A percentile compares a stretch with the other conserved stretches of the same genome.
Evolutionary conservation across 2,113 vertebrate species (phyloP).

Genomic region (Leucopsar rothschildi): DNA sequence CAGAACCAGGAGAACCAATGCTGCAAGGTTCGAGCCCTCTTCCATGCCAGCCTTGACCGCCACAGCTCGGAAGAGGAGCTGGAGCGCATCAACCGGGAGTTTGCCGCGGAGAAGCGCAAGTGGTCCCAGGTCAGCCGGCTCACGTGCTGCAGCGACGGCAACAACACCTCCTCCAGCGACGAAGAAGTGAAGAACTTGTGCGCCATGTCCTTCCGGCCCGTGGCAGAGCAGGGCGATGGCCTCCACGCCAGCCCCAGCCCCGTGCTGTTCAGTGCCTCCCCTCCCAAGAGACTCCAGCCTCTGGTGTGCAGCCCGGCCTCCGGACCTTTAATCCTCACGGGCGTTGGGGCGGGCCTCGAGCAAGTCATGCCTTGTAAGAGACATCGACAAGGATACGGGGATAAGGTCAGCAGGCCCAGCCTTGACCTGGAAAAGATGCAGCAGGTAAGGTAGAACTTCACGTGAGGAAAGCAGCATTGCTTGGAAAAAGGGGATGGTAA

Average conservation of each 20-base stretch:
- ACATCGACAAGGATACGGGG: slow-evolving; percentile 78
- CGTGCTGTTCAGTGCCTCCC: slow-evolving; percentile 87
- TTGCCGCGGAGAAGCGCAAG: slow-evolving; percentile 77
- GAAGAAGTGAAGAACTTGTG: slow-evolving; percentile 90
- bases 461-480: neutral
- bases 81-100: slow-evolving; percentile 82
- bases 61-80: slow-evolving; percentile 91
- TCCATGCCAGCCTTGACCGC: slow-evolving; percentile 83
- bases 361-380: slow-evolving; percentile 85
- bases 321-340: slow-evolving; percentile 78
- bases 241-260: slow-evolving; percentile 78
- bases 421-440: slow-evolving; percentile 94
- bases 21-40: slow-evolving; percentile 79
- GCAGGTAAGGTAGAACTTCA: slow-evolving; percentile 75
- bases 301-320: slow-evolving; percentile 71
- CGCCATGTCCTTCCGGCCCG: slow-evolving; percentile 51
- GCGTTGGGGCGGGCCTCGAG: slow-evolving; percentile 75
- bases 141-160: slow-evolving; percentile 66
- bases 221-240: slow-evolving; percentile 36
- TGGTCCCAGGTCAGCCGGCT: slow-evolving; percentile 77
- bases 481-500: neutral
- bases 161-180: slow-evolving; percentile 86
- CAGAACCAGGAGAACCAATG: slow-evolving; percentile 85
- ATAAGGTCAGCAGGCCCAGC: slow-evolving; percentile 83
- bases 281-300: slow-evolving; percentile 83